Evolutionary conservation across 2,797 vertebrate species (phyloP).

Genomic region (Sebastiscus albofasciatus): DNA sequence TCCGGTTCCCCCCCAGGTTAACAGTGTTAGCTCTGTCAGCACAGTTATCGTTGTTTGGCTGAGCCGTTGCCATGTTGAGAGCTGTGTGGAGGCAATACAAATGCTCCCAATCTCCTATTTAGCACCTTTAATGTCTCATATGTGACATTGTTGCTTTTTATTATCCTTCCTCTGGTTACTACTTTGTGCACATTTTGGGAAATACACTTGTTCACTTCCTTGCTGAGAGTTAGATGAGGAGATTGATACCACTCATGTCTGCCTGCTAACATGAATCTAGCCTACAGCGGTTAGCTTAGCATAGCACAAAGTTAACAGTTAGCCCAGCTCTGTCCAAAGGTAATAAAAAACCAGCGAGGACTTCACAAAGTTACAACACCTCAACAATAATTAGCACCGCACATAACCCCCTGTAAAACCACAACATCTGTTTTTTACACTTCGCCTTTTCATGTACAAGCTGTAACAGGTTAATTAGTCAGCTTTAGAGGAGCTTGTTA

Average conservation of each 20-base stretch:
- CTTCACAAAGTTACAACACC: neutral
- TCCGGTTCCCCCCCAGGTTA: accelerated
- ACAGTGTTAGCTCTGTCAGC: accelerated
- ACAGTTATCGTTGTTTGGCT: too few relatives aligned
- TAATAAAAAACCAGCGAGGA: neutral
- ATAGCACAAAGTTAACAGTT: neutral
- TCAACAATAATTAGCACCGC: neutral
- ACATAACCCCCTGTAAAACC: neutral
- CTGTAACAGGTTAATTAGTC: neutral
- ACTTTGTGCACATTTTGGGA: neutral
- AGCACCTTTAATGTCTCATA: neutral
- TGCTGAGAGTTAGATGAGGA: neutral
- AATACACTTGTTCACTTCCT: neutral
- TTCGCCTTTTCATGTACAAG: neutral
- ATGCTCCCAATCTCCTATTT: too few relatives aligned
- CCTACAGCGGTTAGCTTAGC: neutral
- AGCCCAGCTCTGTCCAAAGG: neutral
- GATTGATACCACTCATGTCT: neutral
- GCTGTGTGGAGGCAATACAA: too few relatives aligned
- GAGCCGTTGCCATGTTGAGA: too few relatives aligned
- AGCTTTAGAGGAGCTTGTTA: neutral
- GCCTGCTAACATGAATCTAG: neutral
- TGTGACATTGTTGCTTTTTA: neutral
- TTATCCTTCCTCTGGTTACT: neutral
- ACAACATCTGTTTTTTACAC: neutral